Conservation (phyloP, 2,113 vertebrate species). For the Oenanthe melanoleuca region DNA sequence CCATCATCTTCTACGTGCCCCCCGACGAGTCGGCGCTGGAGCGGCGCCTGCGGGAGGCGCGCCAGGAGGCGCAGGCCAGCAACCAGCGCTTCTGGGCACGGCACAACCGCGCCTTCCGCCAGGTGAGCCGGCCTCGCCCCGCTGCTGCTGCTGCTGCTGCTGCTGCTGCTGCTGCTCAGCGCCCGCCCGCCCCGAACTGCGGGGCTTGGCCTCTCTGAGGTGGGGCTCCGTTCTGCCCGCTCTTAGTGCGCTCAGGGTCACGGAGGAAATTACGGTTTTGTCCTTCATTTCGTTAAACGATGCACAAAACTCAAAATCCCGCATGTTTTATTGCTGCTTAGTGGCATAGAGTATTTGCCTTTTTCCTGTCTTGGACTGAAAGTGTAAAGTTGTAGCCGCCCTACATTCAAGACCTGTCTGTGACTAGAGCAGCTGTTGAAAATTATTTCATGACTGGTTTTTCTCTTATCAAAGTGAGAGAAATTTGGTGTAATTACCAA, state of each 20-base stretch:
- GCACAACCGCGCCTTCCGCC: conserved; percentile 86
- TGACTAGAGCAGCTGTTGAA: background rate
- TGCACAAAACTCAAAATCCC: background rate
- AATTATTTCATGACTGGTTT: background rate
- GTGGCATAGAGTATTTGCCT: background rate
- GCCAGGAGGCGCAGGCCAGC: conserved; percentile 91
- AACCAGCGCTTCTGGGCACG: conserved; percentile 90
- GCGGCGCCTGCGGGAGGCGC: conserved; percentile 80
- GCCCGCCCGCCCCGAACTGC: accelerated
- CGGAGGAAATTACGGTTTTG: accelerated
- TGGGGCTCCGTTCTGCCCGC: background rate
- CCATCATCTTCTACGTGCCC: conserved; percentile 81
- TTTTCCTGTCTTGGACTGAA: background rate
- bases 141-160: background rate
- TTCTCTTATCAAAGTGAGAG: background rate
- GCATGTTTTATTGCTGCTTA: background rate
- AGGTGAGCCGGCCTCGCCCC: conserved; percentile 51
- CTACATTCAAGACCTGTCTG: background rate
- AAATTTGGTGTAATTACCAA: background rate
- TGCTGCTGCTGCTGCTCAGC: background rate
- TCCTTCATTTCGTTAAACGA: background rate
- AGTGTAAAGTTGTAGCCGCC: background rate
- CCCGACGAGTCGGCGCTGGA: conserved; percentile 83
- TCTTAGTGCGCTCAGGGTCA: accelerated
- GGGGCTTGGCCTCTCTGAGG: background rate